phyloP scores from a whole-genome alignment of 2,113 vertebrate genomes.

The Camelus dromedarius region DNA sequence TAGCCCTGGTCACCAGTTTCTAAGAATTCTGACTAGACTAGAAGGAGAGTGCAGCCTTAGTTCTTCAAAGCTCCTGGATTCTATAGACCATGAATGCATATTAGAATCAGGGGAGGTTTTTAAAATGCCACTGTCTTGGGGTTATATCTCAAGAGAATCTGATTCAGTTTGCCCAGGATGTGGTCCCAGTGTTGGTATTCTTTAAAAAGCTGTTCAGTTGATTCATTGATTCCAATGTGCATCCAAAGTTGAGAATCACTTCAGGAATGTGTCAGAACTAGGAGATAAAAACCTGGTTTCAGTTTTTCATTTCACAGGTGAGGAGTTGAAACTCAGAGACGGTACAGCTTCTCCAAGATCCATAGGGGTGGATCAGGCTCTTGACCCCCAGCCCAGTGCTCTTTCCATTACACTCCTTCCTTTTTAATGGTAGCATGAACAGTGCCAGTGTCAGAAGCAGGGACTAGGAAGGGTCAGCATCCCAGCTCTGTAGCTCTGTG shows the following conservation, averaged over 20 bases:
- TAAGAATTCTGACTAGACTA: background rate
- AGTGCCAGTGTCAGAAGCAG: background rate
- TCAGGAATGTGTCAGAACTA: background rate
- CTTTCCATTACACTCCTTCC: background rate
- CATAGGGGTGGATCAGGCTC: background rate
- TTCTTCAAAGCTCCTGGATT: background rate
- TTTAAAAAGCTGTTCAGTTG: background rate
- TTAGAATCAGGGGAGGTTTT: background rate
- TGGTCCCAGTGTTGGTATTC: background rate
- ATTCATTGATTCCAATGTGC: background rate
- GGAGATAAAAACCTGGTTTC: background rate
- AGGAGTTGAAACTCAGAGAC: background rate
- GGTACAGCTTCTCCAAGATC: background rate
- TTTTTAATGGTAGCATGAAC: background rate
- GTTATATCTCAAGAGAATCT: slow-evolving; percentile 12
- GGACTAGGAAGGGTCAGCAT: background rate
- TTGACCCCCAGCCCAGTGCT: background rate
- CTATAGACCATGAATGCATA: background rate
- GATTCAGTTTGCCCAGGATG: background rate
- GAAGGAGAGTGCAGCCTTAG: background rate
- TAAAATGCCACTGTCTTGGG: background rate
- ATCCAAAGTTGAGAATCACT: slow-evolving; percentile 20
- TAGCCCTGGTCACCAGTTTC: background rate
- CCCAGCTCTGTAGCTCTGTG: background rate
- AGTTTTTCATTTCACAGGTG: background rate